Evolutionary conservation across 1,140 invertebrate genomes (phyloP).

Genomic region (Globodera rostochiensis): DNA sequence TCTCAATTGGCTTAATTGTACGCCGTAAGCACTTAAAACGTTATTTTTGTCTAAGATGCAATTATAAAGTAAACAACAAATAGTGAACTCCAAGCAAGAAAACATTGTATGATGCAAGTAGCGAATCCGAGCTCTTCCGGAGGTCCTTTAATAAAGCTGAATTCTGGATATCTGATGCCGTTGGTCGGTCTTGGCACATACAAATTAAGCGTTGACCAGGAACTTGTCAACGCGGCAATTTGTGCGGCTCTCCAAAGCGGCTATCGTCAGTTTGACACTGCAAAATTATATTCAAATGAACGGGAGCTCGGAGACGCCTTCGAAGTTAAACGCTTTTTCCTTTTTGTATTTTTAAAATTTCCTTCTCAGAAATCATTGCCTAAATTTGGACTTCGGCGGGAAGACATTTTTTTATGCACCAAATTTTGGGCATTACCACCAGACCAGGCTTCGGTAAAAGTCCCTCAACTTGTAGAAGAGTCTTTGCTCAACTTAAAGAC

Average conservation of each 20-base stretch:
- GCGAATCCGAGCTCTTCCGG: neutral
- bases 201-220: slow-evolving; percentile 41
- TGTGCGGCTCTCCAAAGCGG: slow-evolving; percentile 42
- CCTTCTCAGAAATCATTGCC: slow-evolving; percentile 48
- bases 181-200: slow-evolving; percentile 50
- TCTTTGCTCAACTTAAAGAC: slow-evolving; percentile 51
- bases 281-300: slow-evolving; percentile 48
- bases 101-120: neutral
- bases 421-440: slow-evolving; percentile 46
- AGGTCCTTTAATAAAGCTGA: slow-evolving; percentile 13
- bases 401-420: slow-evolving; percentile 53
- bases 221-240: slow-evolving; percentile 35
- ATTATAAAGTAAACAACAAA: no score
- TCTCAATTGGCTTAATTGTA: no score
- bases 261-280: slow-evolving; percentile 45
- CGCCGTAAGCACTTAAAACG: no score
- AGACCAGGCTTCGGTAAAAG: slow-evolving; percentile 36
- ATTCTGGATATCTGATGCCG: slow-evolving; percentile 43
- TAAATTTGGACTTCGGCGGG: slow-evolving; percentile 43
- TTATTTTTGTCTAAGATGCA: no score
- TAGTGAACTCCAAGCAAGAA: no score
- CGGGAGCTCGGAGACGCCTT: slow-evolving; percentile 44
- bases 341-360: neutral
- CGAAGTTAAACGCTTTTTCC: slow-evolving; percentile 34
- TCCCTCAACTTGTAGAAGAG: slow-evolving; percentile 41